phyloP scores from a whole-genome alignment of 2,888 invertebrate genomes.

The Digitonthophagus gazella region DNA sequence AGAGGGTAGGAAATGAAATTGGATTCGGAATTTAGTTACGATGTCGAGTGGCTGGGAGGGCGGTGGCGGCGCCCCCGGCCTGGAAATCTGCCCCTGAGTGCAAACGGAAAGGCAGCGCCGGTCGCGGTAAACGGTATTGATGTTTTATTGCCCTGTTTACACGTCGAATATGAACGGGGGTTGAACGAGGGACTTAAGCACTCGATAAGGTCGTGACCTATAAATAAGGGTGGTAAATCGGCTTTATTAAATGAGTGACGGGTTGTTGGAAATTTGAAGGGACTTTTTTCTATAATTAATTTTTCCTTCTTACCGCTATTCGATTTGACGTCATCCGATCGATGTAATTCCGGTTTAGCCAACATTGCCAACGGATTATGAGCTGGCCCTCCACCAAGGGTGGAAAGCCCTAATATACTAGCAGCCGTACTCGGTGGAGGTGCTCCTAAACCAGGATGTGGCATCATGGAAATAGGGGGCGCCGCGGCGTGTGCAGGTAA shows the following conservation, averaged over 20 bases:
- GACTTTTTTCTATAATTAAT: no score
- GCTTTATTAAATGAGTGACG: neutral
- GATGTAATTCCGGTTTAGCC: slow-evolving; percentile 75
- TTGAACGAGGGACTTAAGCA: neutral
- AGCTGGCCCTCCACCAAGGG: slow-evolving; percentile 64
- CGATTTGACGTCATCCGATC: slow-evolving; percentile 73
- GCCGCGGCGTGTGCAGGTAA: slow-evolving; percentile 72
- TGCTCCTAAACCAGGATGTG: slow-evolving; percentile 62
- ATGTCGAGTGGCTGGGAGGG: slow-evolving; percentile 28
- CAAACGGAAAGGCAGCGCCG: slow-evolving; percentile 37
- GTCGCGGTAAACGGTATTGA: slow-evolving; percentile 36
- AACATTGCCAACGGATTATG: slow-evolving; percentile 76
- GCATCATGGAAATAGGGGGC: slow-evolving; percentile 70
- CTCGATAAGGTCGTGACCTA: neutral
- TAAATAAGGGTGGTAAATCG: neutral
- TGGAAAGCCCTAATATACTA: slow-evolving; percentile 59
- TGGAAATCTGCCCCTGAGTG: slow-evolving; percentile 20
- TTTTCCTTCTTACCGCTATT: slow-evolving; percentile 64
- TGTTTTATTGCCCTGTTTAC: slow-evolving; percentile 36
- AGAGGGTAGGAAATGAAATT: slow-evolving; percentile 35
- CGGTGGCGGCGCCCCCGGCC: slow-evolving; percentile 1
- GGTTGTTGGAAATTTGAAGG: no score
- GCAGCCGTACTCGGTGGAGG: slow-evolving; percentile 57
- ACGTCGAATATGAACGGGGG: slow-evolving; percentile 24
- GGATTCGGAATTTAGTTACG: slow-evolving; percentile 35